Evolutionary conservation across 2,797 vertebrate species (phyloP).

Genomic region (Arnoldichthys spilopterus): DNA sequence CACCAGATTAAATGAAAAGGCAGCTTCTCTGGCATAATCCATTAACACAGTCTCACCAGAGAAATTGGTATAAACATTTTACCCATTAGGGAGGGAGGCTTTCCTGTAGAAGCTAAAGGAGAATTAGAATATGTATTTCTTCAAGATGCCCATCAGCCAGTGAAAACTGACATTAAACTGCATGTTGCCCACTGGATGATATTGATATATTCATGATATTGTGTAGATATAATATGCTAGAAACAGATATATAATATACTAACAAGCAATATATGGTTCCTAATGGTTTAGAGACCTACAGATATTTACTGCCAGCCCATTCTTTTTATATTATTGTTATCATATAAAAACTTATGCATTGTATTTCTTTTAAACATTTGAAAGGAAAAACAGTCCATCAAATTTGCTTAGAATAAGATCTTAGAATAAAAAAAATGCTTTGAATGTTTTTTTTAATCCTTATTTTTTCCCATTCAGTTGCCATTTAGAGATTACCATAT

Average conservation of each 20-base stretch:
- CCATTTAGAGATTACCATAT: too few species aligned
- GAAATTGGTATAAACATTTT: not conserved
- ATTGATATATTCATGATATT: not conserved
- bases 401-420: not conserved
- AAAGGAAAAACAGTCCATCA: not conserved
- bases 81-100: not conserved
- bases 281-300: not conserved
- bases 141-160: not conserved
- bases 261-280: not conserved
- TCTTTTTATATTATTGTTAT: not conserved
- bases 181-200: not conserved
- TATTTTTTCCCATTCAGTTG: too few species aligned
- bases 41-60: not conserved
- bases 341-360: too few species aligned
- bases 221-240: not conserved
- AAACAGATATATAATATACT: not conserved
- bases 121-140: conserved; percentile 9
- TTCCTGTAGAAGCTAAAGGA: not conserved
- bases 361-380: too few species aligned
- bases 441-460: too few species aligned
- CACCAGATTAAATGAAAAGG: conserved; percentile 11
- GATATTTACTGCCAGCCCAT: not conserved
- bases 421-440: too few species aligned
- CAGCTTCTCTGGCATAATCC: conserved; percentile 2
- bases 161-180: not conserved